Evolutionary conservation across 2,888 invertebrate species (phyloP), one percentile per base, ranked within the genome.

Genomic region (Parapristionchus giblindavisi): DNA sequence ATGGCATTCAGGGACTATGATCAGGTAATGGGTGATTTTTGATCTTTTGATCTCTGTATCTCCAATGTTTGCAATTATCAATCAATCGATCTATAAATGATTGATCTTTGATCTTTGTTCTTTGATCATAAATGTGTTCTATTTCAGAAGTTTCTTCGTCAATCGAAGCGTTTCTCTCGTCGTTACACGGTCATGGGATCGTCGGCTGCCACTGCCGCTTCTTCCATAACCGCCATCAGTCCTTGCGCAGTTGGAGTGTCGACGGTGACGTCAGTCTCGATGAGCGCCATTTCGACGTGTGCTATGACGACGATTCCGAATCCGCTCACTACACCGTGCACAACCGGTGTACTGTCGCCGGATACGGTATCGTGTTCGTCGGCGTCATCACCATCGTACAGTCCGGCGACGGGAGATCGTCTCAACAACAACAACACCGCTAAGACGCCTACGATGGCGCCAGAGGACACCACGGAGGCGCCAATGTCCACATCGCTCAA

Each of bases 71-170:
- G n/a, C n/a, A n/a, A n/a, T n/a, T n/a, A n/a, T n/a, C n/a, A n/a
- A n/a, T n/a, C n/a, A n/a, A n/a, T n/a, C n/a, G n/a, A n/a, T n/a
- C n/a, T n/a, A n/a, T n/a, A n/a, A n/a, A n/a, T n/a, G n/a, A n/a
- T n/a, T n/a, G n/a, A n/a, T n/a, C n/a, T n/a, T n/a, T n/a, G n/a
- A n/a, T n/a, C n/a, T n/a, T n/a, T n/a, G n/a, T n/a, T n/a, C n/a
- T n/a, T n/a, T n/a, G n/a, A n/a, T n/a, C n/a, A n/a, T n/a, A n/a
- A n/a, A n/a, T n/a, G n/a, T n/a, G n/a, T n/a, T n/a, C 4, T 17
- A 38, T 70, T 60, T n/a, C 72, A 72, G 72, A 72, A 60, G 34
- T 72, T 72, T 60, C 60, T 72, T 5, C 72, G 72, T 2, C 72
- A 72, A 27, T 72, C 72, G 38, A 29, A 36, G 4, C 72, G 72